Evolutionary conservation across 2,888 invertebrate species (phyloP), one percentile per base, ranked within the genome.

Genomic region (Pseudococcus jackbeardsleyi): DNA sequence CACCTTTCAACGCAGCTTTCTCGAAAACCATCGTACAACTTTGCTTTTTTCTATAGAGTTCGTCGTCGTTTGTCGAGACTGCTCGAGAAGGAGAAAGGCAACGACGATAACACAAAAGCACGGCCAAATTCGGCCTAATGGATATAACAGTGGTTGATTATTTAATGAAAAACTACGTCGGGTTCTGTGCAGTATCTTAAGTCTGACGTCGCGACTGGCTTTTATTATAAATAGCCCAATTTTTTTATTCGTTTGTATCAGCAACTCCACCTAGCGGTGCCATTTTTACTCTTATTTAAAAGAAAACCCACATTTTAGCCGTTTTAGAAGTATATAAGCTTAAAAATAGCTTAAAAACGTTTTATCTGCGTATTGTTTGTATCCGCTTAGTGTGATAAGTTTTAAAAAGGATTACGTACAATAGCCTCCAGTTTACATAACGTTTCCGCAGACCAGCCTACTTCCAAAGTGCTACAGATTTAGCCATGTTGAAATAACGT

Each of bases 61-160:
- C 26, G 26, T 33, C 26, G 26, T 33, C 26, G 26, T 33, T 33
- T 33, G 26, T 33, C 26, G 50, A 50, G 15, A 17, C 15, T 5
- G 59, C 59, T 15, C 19, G 3, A 59, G 59, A 0, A 9, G 19
- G 7, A 11, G 19, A 8, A 15, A 19, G 4, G 8, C 59, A 19
- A 59, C 1, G 26, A 33, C 26, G 26, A 33, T 33, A 33, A 54
- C 54, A 59, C 59, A 59, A 59, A 59, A 59, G 59, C 59, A 19
- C 59, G 59, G 19, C 59, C 59, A 59, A 59, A 59, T 59, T 59
- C 59, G 7, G 6, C 59, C 19, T 59, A 59, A 59, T 59, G 59
- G 59, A 59, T 59, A 19, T 59, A 59, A 59, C 59, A 59, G 59
- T 19, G 59, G 8, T 59, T 59, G 59, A 59, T 59, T 59, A 59